Conservation (phyloP, 2,888 invertebrate genomes). For the Abrostola tripartita region DNA sequence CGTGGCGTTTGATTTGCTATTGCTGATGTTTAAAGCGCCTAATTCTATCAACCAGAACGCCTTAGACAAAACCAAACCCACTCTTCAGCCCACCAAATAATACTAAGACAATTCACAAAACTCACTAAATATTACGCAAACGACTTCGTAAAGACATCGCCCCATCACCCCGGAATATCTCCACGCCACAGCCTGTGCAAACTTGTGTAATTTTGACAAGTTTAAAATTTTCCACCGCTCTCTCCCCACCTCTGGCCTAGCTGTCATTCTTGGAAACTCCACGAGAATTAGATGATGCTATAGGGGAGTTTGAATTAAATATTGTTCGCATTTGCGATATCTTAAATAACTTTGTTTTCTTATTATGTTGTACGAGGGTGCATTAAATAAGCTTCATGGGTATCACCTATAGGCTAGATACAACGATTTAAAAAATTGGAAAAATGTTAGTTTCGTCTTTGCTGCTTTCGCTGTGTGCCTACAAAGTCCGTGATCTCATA, state of each 20-base stretch:
- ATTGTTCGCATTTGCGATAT: conserved; percentile 48
- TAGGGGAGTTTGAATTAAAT: conserved; percentile 42
- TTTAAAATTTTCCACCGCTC: conserved; percentile 48
- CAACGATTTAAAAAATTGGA: too few species aligned
- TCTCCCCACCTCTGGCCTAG: background rate
- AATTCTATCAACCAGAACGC: too few species aligned
- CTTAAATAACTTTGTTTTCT: conserved; percentile 19
- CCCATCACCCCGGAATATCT: conserved; percentile 37
- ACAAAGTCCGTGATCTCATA: too few species aligned
- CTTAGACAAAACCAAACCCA: background rate
- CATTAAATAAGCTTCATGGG: too few species aligned
- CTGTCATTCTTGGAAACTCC: conserved; percentile 57
- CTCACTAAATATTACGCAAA: background rate
- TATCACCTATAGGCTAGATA: too few species aligned
- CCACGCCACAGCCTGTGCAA: conserved; percentile 44
- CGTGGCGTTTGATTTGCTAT: too few species aligned
- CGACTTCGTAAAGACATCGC: conserved; percentile 7
- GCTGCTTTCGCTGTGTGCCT: too few species aligned
- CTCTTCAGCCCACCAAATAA: background rate
- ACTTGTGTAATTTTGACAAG: conserved; percentile 61
- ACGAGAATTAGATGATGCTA: conserved; percentile 57
- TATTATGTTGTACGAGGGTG: too few species aligned
- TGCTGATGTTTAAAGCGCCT: too few species aligned
- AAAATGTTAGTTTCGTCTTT: too few species aligned
- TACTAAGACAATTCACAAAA: conserved; percentile 4